Evolutionary conservation across 2,113 vertebrate genomes (phyloP).

Genomic region (Chionodraco myersi): DNA sequence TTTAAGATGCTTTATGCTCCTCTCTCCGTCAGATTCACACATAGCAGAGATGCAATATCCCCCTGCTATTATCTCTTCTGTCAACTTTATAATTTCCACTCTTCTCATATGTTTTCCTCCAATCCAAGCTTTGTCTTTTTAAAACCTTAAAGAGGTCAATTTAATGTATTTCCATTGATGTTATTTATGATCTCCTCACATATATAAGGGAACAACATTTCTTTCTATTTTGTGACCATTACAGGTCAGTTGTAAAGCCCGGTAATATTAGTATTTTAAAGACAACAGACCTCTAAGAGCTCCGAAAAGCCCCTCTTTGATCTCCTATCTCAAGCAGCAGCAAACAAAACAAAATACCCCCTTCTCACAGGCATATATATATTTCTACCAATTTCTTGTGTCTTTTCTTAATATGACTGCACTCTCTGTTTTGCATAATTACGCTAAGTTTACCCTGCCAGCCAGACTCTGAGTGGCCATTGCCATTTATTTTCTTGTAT

Average conservation of each 20-base stretch:
- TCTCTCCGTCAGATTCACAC: constrained; percentile 30
- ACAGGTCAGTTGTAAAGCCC: constrained; percentile 15
- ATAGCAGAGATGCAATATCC: constrained; percentile 6
- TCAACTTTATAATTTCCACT: neutral
- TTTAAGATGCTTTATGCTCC: constrained; percentile 33
- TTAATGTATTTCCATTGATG: neutral
- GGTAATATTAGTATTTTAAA: constrained; percentile 42
- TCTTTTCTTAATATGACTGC: constrained; percentile 51
- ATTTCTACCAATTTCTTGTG: constrained; percentile 18
- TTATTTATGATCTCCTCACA: neutral
- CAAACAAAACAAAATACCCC: constrained; percentile 6
- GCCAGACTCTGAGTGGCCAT: constrained; percentile 46
- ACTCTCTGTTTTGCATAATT: constrained; percentile 71
- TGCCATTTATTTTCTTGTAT: constrained; percentile 36
- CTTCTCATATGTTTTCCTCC: neutral
- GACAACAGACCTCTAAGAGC: constrained; percentile 30
- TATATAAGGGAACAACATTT: neutral
- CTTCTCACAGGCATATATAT: constrained; percentile 28
- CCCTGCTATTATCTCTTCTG: constrained; percentile 1
- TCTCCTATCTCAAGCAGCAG: constrained; percentile 29
- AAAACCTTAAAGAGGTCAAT: neutral
- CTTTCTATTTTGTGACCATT: constrained; percentile 4
- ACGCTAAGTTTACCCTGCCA: constrained; percentile 41
- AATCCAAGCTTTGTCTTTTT: neutral
- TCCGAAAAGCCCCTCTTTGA: constrained; percentile 34